Evolutionary conservation across 2,888 invertebrate species (phyloP).

Genomic region (Drosophila neoperkinsi): DNA sequence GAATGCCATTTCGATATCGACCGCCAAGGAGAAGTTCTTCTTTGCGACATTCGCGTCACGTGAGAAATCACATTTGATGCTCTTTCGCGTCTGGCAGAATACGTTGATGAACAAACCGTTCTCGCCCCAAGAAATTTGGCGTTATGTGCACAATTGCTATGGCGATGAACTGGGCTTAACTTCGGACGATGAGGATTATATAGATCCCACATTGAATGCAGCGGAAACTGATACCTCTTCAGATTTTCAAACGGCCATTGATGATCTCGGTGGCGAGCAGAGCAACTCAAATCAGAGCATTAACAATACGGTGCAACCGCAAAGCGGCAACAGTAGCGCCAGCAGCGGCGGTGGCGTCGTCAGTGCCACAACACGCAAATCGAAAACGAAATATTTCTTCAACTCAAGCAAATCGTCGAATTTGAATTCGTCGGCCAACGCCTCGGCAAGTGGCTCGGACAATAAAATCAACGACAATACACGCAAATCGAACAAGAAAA

Average conservation of each 20-base stretch:
- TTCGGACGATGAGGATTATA: conserved; percentile 95
- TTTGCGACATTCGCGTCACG: conserved; percentile 97
- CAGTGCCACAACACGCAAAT: conserved; percentile 62
- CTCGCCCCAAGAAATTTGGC: conserved; percentile 93
- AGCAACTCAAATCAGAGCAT: conserved; percentile 50
- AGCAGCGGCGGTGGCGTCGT: conserved; percentile 70
- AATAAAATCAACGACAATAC: conserved; percentile 74
- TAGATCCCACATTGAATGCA: conserved; percentile 86
- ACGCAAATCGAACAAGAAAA: conserved; percentile 72
- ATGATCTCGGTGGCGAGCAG: conserved; percentile 70
- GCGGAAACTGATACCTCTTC: conserved; percentile 67
- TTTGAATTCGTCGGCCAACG: conserved; percentile 73
- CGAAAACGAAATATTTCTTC: conserved; percentile 76
- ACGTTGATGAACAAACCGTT: conserved; percentile 95
- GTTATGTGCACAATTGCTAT: conserved; percentile 96
- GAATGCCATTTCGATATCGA: conserved; percentile 96
- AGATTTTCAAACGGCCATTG: conserved; percentile 75
- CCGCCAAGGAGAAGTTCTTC: conserved; percentile 94
- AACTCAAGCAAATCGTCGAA: conserved; percentile 72
- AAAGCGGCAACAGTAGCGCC: conserved; percentile 75
- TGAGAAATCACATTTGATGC: conserved; percentile 97
- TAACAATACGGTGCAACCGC: conserved; percentile 40
- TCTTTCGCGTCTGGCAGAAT: conserved; percentile 98
- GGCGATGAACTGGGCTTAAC: conserved; percentile 97
- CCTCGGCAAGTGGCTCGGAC: conserved; percentile 80